phyloP scores from a whole-genome alignment of 1,140 invertebrate genomes.

The Bombyx mandarina region DNA sequence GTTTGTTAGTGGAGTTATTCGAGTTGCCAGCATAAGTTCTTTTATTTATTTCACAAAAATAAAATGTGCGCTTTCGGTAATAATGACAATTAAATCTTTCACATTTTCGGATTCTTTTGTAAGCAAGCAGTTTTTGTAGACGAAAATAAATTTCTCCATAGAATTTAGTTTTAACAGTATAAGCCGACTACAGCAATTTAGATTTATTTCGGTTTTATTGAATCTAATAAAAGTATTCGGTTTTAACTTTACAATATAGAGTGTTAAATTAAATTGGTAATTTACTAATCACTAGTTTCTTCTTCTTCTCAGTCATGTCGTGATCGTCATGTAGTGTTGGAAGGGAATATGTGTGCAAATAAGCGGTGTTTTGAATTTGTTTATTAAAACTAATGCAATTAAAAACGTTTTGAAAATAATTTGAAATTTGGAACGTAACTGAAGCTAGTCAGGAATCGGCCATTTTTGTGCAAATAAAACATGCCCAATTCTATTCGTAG shows the following conservation, averaged over 20 bases:
- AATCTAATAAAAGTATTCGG: too few species aligned
- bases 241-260: too few species aligned
- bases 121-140: background rate
- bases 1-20: constrained; percentile 40
- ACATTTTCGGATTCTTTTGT: background rate
- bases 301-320: too few species aligned
- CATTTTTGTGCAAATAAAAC: constrained; percentile 45
- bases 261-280: too few species aligned
- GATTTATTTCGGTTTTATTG: too few species aligned
- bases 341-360: too few species aligned
- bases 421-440: background rate
- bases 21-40: constrained; percentile 1
- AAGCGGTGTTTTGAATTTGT: too few species aligned
- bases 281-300: too few species aligned
- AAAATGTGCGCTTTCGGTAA: too few species aligned
- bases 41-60: too few species aligned
- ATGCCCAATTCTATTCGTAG: constrained; percentile 32
- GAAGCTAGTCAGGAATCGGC: constrained; percentile 12
- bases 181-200: background rate
- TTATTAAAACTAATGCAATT: background rate
- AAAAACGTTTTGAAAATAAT: background rate
- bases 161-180: background rate
- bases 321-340: too few species aligned
- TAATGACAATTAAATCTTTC: too few species aligned
- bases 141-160: background rate